Conservation (phyloP, 1,140 invertebrate genomes). For the Brachionus koreanus region DNA sequence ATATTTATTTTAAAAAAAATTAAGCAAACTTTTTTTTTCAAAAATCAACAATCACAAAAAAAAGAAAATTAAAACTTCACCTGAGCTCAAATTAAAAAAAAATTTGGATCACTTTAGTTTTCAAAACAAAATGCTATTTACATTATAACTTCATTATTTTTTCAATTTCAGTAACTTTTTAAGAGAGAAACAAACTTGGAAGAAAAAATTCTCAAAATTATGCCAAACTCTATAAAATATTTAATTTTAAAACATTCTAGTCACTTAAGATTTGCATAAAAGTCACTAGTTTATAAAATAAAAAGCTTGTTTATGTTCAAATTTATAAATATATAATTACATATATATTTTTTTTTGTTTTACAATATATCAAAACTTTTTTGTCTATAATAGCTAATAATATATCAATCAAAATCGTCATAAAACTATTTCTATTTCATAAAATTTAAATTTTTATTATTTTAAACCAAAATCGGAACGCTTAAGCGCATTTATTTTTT, state of each 20-base stretch:
- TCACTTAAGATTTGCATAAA: neutral
- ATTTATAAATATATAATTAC: neutral
- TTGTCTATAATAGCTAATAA: neutral
- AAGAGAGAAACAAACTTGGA: neutral
- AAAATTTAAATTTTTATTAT: neutral
- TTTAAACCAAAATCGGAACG: neutral
- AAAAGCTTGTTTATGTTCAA: neutral
- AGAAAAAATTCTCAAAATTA: neutral
- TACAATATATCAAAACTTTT: neutral
- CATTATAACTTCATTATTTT: neutral
- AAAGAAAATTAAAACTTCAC: neutral
- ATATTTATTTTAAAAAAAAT: neutral
- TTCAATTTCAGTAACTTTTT: neutral
- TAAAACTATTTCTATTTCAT: neutral
- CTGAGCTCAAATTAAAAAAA: neutral
- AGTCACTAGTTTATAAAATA: neutral
- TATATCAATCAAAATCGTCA: slow-evolving; percentile 8
- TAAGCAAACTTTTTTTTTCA: neutral
- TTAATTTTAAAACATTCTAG: neutral
- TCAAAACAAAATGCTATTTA: neutral
- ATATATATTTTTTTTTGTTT: neutral
- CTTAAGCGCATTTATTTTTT: neutral
- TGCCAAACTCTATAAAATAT: neutral
- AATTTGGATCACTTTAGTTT: neutral
- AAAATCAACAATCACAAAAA: neutral